These are phyloP conservation scores for Ceratina australensis DNA, from an alignment of 1,140 invertebrate genomes.

Conservation along the genomic window DNA sequence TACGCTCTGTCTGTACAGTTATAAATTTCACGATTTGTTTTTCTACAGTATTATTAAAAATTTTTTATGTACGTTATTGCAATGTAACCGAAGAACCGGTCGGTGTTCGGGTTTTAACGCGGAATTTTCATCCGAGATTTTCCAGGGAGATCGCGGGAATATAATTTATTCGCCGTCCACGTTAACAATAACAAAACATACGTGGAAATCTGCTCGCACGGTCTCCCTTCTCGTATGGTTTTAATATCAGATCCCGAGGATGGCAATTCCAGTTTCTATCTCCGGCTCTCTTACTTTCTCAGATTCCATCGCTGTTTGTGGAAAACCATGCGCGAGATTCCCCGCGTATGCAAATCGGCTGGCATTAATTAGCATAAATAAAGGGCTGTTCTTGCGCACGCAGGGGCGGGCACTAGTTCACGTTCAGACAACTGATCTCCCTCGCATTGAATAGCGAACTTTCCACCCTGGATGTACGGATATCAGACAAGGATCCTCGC, in stretches of 20 bases:
- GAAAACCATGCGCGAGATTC: conserved; percentile 21
- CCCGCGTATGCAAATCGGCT: conserved; percentile 56
- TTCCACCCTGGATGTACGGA: background rate
- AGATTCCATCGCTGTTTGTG: background rate
- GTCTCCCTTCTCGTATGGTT: conserved; percentile 5
- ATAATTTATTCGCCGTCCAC: conserved; percentile 30
- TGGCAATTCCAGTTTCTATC: conserved; percentile 22
- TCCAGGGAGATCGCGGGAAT: background rate
- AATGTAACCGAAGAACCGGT: background rate
- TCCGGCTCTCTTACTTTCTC: background rate
- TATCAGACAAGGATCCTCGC: background rate
- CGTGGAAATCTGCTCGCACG: background rate
- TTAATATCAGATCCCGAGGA: conserved; percentile 55
- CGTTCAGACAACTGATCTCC: conserved; percentile 41
- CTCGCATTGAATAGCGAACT: conserved; percentile 36
- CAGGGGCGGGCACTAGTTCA: conserved; percentile 3
- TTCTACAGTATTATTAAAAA: too few relatives aligned
- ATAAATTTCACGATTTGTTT: too few relatives aligned
- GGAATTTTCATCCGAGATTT: background rate
- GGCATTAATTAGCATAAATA: conserved; percentile 67
- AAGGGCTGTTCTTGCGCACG: conserved; percentile 33
- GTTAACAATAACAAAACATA: conserved; percentile 25
- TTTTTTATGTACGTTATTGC: too few relatives aligned
- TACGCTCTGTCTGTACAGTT: too few relatives aligned
- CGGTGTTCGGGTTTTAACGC: background rate